Base-by-base conservation (phyloP, 2,888 invertebrate genomes). In the Spialia ferax region DNA sequence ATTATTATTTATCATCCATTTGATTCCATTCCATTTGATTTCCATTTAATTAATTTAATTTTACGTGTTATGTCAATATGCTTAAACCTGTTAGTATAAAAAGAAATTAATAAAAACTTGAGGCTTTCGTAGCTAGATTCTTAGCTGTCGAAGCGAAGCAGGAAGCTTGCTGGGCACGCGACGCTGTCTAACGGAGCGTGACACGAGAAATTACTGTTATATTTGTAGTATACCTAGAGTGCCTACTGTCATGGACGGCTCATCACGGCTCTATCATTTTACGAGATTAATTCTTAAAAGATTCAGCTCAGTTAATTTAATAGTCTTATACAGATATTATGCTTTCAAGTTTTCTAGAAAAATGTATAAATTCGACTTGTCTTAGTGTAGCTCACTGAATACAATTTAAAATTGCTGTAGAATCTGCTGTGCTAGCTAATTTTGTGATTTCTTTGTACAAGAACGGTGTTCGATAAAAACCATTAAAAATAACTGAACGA, bases 191-290 rank as follows among this genome's bases (percentile, higher is more conserved):
- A 88, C 91, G 89, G 90, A 89, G 87, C 91, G 90, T 88, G 86
- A 82, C 88, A 85, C 81, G 86, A 91, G 89, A 89, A 92, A 92
- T 91, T 91, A 91, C 93, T 86, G 92, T 91, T 91, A 90, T 88
- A 89, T 86, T 86, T 88, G 88, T 86, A 87, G 88, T 86, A 87
- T 87, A 35, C 62, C 62, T 59, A 52, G 13, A 52, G 13, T 52
- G 23, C 23, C 11, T 48, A 85, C 86, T 83, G 77, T 50, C 63
- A 82, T 60, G 66, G 59, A 38, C 29, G 26, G 42, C 54, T 60
- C 52, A 54, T 60, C 52, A 38, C 29, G 26, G 42, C 54, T 60
- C 52, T 83, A 86, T 87, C 85, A 83, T 87, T 87, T 87, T 87
- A 89, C 68, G 63, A 61, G 54, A 72, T 67, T 54, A 10, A 64